Base-by-base conservation (phyloP, 1,140 invertebrate genomes). In the Drosophila mauritiana region DNA sequence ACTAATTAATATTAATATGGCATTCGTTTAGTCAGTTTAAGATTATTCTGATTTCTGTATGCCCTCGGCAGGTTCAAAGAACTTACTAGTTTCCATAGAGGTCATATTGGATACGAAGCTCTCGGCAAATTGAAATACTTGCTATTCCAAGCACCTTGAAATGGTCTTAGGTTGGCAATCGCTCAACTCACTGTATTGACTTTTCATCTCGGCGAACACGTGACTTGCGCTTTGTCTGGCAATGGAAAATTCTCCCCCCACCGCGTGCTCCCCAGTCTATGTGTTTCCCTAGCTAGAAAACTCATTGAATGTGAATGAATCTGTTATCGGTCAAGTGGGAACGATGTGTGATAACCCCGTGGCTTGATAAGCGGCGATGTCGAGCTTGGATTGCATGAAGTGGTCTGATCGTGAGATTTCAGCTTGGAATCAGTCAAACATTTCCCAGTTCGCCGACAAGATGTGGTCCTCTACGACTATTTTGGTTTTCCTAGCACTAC, bases 371-470 rank as follows among this genome's bases (percentile, higher is more conserved):
- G 52, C 22, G 42, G 15, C 49, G 53, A 56, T 48, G 45, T 5
- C 36, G 25, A 46, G 36, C 39, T 8, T 57, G 46, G 39, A 54
- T 55, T 55, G 46, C 13, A 54, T 43, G 54, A 20, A 53, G 62
- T 85, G 82, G 78, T 86, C 73, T 88, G 82, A 88, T 85, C 77
- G 69, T 68, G 68, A 75, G 82, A 82, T 85, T 68, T 67, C 39
- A 43, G 48, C 22, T 64, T 51, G 49, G 27, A 25, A 55, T 59
- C 49, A 85, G 83, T 85, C 65, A 43, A 74, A 52, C 46, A 49
- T 48, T 67, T 78, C 40, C 45, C 36, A 81, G 56, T 67, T 43
- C 12, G 42, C 37, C 37, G 54, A 39, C 64, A 70, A 74, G 78
- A 85, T 85, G 82, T 80, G 54, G 1, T 15, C 40, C 15, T 8